Conservation (phyloP, 2,888 invertebrate species). For the Liodrosophila aerea region DNA sequence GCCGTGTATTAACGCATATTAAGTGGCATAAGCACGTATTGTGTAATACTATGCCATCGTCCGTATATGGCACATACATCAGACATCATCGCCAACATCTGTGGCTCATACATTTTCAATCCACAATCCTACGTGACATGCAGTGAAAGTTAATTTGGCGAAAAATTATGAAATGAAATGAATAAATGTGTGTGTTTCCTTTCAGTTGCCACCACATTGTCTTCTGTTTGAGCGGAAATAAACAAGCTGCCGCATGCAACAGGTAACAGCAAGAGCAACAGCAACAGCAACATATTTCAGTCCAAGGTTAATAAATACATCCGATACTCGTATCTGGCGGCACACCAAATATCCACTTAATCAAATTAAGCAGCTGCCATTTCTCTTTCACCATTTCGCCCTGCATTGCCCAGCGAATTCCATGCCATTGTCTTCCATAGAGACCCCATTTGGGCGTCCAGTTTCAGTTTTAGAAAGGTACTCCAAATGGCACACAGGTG, state of each 20-base stretch:
- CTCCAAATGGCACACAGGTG: constrained; percentile 44
- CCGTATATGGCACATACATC: constrained; percentile 34
- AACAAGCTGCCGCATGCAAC: constrained; percentile 2
- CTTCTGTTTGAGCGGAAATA: constrained; percentile 50
- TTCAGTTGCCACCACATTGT: constrained; percentile 58
- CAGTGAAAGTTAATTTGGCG: constrained; percentile 73
- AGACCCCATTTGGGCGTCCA: constrained; percentile 1
- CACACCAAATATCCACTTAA: constrained; percentile 45
- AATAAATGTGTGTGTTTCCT: constrained; percentile 48
- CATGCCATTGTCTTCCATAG: constrained; percentile 26
- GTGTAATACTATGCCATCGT: constrained; percentile 36
- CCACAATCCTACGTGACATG: constrained; percentile 67
- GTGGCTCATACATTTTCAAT: constrained; percentile 34
- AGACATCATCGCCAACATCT: constrained; percentile 28
- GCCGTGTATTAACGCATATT: constrained; percentile 64
- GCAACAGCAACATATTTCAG: constrained; percentile 19
- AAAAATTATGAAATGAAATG: constrained; percentile 72
- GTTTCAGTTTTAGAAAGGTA: constrained; percentile 47
- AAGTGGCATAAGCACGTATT: constrained; percentile 58
- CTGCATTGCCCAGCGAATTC: constrained; percentile 23
- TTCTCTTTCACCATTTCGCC: constrained; percentile 17
- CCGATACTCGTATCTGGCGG: constrained; percentile 38
- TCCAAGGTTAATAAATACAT: constrained; percentile 59
- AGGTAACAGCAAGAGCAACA: constrained; percentile 4
- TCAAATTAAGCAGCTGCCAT: constrained; percentile 49